Base-by-base conservation (phyloP, 1,140 invertebrate genomes). In the Drosophila ironensis region DNA sequence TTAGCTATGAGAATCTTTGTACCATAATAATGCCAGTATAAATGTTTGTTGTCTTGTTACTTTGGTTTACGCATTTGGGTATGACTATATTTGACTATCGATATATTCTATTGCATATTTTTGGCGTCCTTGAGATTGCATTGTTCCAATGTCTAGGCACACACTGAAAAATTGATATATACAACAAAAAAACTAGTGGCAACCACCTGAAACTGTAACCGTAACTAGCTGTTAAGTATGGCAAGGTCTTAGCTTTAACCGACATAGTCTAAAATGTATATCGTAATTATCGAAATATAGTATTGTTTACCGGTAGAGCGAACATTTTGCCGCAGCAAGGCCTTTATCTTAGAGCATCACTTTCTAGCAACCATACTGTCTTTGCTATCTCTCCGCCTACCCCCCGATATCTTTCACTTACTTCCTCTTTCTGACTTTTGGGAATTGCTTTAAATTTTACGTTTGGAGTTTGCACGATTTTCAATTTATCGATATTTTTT, bases 41-140 rank as follows among this genome's bases (percentile, higher is more conserved):
- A 71, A 84, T 82, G 75, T 82, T 81, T 82, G 78, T 84, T 82
- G 72, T 77, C 77, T 82, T 82, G 77, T 84, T 77, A 57, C 42
- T 81, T 82, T 82, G 78, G 72, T 84, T 82, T 46, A 70, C 57
- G 78, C 80, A 82, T 82, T 82, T 82, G 78, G 78, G 78, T 84
- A 86, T 78, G 64, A 78, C 54, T 81, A 76, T 14, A 64, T 71
- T 71, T 54, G 50, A 56, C 66, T 68, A 75, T 71, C 67, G 60
- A 56, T 72, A 35, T 72, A 68, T 17, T 63, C 22, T 22, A 82
- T 73, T 82, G 77, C 77, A 82, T 82, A 84, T 45, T 54, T 82
- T 81, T 77, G 78, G 60, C 48, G 73, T 59, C 77, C 73, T 84
- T 84, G 69, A 82, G 57, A 78, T 73, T 82, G 78, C 77, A 82